Percentiles rank a stretch among this genome's conserved stretches.
Conservation (phyloP, 1,140 invertebrate genomes). For the Carcinoscorpius rotundicauda region DNA sequence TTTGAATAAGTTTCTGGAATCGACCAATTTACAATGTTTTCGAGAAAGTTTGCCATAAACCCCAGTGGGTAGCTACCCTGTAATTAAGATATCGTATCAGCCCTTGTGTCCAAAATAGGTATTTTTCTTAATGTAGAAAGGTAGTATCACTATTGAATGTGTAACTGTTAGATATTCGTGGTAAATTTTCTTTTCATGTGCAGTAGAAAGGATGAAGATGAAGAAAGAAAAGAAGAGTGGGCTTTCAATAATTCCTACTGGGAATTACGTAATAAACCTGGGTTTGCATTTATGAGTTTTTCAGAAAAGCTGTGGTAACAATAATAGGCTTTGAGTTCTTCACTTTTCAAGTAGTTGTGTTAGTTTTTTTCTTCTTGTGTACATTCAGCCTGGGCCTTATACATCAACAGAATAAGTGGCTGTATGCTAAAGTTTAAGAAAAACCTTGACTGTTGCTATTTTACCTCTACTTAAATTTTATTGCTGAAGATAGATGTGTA, state of each 20-base stretch:
- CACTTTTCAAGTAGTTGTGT: no score
- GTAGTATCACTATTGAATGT: neutral
- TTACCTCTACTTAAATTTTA: no score
- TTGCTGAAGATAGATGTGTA: no score
- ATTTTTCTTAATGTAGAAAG: neutral
- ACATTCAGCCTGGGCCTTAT: no score
- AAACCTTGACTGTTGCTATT: no score
- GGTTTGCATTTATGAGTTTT: conserved; percentile 42
- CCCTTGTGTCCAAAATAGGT: neutral
- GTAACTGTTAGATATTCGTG: neutral
- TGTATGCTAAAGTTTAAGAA: no score
- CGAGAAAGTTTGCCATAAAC: no score
- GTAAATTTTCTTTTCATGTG: conserved; percentile 14
- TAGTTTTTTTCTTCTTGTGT: no score
- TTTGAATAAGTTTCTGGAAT: no score
- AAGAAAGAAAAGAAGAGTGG: conserved; percentile 44
- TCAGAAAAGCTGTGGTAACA: conserved; percentile 22
- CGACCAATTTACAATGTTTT: no score
- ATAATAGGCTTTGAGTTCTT: neutral
- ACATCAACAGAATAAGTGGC: no score
- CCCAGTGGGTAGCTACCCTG: no score
- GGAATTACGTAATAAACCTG: conserved; percentile 41
- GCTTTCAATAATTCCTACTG: conserved; percentile 47
- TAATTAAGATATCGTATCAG: neutral
- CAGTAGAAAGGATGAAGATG: conserved; percentile 26